These are phyloP conservation scores for Perodicticus potto DNA, from an alignment of 2,797 vertebrate species.

Conservation along the genomic window DNA sequence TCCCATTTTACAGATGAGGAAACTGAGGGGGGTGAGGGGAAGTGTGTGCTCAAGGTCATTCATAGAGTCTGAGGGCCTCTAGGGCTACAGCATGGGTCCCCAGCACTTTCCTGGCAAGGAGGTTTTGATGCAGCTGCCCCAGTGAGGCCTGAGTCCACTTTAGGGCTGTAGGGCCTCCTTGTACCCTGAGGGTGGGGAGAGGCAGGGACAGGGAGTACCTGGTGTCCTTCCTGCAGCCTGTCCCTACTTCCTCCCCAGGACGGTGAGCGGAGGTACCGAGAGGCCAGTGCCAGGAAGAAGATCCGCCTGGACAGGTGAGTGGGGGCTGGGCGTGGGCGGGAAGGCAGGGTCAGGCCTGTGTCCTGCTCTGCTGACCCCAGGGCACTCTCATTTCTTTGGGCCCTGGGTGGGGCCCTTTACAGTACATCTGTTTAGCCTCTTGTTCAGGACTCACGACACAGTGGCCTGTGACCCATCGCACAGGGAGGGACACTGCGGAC, in stretches of 20 bases:
- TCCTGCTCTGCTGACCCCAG: rapidly evolving
- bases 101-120: background rate
- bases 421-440: rapidly evolving
- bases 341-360: rapidly evolving
- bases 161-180: background rate
- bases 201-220: background rate
- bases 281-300: slow-evolving; percentile 96
- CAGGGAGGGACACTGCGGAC: rapidly evolving
- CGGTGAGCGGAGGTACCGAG: slow-evolving; percentile 95
- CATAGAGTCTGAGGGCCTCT: background rate
- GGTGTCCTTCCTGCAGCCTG: rapidly evolving
- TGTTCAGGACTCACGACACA: rapidly evolving
- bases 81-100: background rate
- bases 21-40: background rate
- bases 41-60: too few relatives aligned
- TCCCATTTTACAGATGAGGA: background rate
- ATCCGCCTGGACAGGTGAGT: slow-evolving; percentile 95
- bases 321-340: background rate
- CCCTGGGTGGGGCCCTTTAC: background rate
- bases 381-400: background rate
- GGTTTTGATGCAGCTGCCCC: background rate
- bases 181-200: background rate
- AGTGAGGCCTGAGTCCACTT: background rate
- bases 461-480: background rate
- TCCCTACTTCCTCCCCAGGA: slow-evolving; percentile 89